Evolutionary conservation across 2,888 invertebrate genomes (phyloP).

Genomic region (Toxonevra muliebris): DNA sequence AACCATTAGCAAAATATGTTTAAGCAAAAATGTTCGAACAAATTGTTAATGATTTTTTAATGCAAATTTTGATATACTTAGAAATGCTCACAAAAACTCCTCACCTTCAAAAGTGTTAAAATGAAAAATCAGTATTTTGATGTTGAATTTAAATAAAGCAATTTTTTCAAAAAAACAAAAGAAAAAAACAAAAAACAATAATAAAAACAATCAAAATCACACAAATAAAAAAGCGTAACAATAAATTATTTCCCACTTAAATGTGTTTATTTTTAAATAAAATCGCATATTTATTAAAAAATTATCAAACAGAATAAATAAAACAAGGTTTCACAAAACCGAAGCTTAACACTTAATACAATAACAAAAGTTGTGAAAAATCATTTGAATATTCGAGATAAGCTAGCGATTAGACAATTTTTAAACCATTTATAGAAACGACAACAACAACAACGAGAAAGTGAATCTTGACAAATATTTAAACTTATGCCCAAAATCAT

Average conservation of each 20-base stretch:
- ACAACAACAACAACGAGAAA: slow-evolving; percentile 16
- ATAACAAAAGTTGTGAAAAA: slow-evolving; percentile 17
- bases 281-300: slow-evolving; percentile 2
- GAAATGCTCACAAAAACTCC: neutral
- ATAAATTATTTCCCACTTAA: slow-evolving; percentile 20
- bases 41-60: slow-evolving; percentile 1
- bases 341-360: too few species aligned
- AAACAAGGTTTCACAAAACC: neutral
- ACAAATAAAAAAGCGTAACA: slow-evolving; percentile 28
- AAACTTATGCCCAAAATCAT: slow-evolving; percentile 13
- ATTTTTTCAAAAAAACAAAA: neutral
- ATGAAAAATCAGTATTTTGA: slow-evolving; percentile 1
- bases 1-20: neutral
- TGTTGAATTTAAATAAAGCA: slow-evolving; percentile 1
- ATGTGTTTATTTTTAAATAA: slow-evolving; percentile 17
- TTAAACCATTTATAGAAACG: slow-evolving; percentile 38
- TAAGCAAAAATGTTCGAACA: neutral
- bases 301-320: neutral
- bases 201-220: slow-evolving; percentile 5
- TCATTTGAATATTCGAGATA: slow-evolving; percentile 33
- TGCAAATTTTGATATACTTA: slow-evolving; percentile 5
- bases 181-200: neutral
- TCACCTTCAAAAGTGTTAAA: slow-evolving; percentile 5
- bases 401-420: slow-evolving; percentile 41
- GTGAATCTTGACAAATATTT: neutral